A percentile compares a stretch with the other conserved stretches of the same genome.
Evolutionary conservation across 2,888 invertebrate genomes (phyloP).

Genomic region (Helicoverpa assulta): DNA sequence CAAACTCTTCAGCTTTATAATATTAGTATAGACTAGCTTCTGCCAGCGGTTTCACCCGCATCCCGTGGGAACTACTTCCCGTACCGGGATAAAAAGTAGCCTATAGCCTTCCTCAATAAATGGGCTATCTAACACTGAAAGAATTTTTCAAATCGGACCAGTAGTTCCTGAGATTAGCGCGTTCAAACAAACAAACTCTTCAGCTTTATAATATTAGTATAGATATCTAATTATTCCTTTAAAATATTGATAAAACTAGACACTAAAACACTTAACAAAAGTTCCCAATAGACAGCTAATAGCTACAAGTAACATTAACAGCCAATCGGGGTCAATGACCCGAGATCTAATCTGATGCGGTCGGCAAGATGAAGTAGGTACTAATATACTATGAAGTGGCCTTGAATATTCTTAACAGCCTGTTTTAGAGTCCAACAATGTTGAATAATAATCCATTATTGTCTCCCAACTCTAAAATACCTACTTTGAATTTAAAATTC

Average conservation of each 20-base stretch:
- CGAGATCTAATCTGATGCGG: not conserved
- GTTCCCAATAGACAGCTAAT: not conserved
- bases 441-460: not conserved
- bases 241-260: not conserved
- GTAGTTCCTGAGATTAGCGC: too few species aligned
- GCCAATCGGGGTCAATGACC: conserved; percentile 11
- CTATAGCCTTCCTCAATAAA: too few species aligned
- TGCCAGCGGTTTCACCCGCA: too few species aligned
- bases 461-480: not conserved
- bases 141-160: too few species aligned
- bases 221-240: too few species aligned
- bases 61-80: too few species aligned
- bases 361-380: not conserved
- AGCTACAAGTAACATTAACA: not conserved
- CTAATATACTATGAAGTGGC: not conserved
- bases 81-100: too few species aligned
- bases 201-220: too few species aligned
- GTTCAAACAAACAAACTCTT: too few species aligned
- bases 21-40: too few species aligned
- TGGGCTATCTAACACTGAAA: too few species aligned
- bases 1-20: too few species aligned
- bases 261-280: not conserved
- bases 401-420: conserved; percentile 13
- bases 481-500: not conserved
- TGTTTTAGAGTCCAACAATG: conserved; percentile 28